phyloP scores from a whole-genome alignment of 2,797 vertebrate genomes.

The Sarcophilus harrisii region DNA sequence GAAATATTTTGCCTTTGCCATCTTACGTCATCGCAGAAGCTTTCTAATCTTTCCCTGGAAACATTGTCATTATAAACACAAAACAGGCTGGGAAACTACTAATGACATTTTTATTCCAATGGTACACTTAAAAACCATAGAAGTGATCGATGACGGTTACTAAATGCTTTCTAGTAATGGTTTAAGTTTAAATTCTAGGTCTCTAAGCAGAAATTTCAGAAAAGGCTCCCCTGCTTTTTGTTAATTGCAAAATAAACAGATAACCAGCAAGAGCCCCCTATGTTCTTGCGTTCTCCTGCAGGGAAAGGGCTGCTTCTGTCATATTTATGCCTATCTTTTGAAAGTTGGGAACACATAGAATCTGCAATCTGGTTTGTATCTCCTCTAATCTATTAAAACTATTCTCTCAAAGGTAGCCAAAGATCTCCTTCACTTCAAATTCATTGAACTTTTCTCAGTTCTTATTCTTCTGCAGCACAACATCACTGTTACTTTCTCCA shows the following conservation, averaged over 20 bases:
- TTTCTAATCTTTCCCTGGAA: slow-evolving; percentile 2
- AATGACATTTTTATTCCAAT: slow-evolving; percentile 41
- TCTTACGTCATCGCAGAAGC: slow-evolving; percentile 15
- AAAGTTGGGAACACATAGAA: accelerated
- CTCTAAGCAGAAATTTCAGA: slow-evolving; percentile 18
- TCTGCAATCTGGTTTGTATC: not conserved
- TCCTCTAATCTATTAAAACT: not conserved
- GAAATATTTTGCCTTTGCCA: not conserved
- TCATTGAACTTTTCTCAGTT: not conserved
- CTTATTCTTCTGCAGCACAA: not conserved
- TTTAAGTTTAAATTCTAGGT: slow-evolving; percentile 35
- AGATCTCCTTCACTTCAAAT: not conserved
- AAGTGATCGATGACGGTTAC: slow-evolving; percentile 44
- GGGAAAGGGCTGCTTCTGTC: not conserved
- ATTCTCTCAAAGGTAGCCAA: not conserved
- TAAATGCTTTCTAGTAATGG: slow-evolving; percentile 32
- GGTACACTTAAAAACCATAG: slow-evolving; percentile 15
- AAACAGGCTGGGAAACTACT: slow-evolving; percentile 39
- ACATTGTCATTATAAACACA: slow-evolving; percentile 4
- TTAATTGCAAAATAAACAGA: not conserved
- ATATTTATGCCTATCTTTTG: accelerated
- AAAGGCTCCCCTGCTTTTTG: slow-evolving; percentile 1
- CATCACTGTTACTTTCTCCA: not conserved
- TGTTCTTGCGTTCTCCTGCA: not conserved
- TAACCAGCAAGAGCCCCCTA: not conserved